These are phyloP conservation scores for Huso huso DNA, from an alignment of 2,797 vertebrate genomes.

Conservation along the genomic window DNA sequence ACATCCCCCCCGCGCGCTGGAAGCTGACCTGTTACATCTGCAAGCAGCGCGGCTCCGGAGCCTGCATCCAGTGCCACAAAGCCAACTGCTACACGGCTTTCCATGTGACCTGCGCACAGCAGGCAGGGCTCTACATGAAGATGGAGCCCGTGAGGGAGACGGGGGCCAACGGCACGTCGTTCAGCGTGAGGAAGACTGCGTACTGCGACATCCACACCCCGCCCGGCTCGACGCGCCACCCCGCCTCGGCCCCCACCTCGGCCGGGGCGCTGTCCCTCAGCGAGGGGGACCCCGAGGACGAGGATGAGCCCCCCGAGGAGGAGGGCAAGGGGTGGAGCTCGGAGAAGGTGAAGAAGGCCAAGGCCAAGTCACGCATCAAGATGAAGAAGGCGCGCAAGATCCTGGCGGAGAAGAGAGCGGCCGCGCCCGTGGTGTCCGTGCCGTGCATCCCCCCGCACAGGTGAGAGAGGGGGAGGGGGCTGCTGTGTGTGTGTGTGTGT, in stretches of 20 bases:
- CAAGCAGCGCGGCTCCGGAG: conserved; percentile 93
- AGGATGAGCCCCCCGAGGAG: conserved; percentile 82
- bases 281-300: conserved; percentile 89
- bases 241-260: conserved; percentile 53
- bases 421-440: conserved; percentile 91
- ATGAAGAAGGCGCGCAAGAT: conserved; percentile 98
- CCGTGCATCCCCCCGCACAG: conserved; percentile 96
- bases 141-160: conserved; percentile 98
- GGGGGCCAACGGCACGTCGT: conserved; percentile 90
- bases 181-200: conserved; percentile 94
- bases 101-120: conserved; percentile 96
- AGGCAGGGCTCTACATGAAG: conserved; percentile 98
- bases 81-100: conserved; percentile 99
- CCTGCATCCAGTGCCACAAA: conserved; percentile 98
- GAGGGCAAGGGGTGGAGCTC: conserved; percentile 94
- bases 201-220: conserved; percentile 98
- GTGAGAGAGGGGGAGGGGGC: conserved; percentile 39
- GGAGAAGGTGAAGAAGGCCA: conserved; percentile 91
- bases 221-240: conserved; percentile 76
- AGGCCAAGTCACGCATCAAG: conserved; percentile 94
- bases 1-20: conserved; percentile 95
- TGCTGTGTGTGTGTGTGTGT: background rate
- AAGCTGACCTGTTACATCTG: conserved; percentile 99
- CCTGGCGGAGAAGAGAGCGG: conserved; percentile 90
- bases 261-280: conserved; percentile 68